A percentile compares a stretch with the other conserved stretches of the same genome.
These are phyloP conservation scores for Myrmecophaga tridactyla DNA, from an alignment of 2,113 vertebrate genomes.

Conservation along the genomic window DNA sequence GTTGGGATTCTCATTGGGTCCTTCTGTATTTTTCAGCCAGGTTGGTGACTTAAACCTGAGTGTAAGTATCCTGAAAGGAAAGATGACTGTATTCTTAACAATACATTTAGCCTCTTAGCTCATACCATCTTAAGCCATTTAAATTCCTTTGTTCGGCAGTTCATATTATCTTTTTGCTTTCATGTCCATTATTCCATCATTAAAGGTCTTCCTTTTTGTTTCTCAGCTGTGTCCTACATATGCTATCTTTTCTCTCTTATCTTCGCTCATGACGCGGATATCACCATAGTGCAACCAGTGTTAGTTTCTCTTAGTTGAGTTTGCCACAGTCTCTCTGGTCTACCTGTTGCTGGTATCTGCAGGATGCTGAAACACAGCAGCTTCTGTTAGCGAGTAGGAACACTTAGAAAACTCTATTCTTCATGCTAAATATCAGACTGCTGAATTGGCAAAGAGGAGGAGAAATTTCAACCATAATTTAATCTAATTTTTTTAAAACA, in stretches of 20 bases:
- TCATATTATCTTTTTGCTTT: constrained; percentile 29
- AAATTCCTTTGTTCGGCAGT: neutral
- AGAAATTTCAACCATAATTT: constrained; percentile 53
- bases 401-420: constrained; percentile 69
- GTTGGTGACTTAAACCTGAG: neutral
- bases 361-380: constrained; percentile 51
- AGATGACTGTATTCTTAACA: neutral
- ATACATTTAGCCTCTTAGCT: neutral
- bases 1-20: neutral
- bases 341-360: constrained; percentile 59
- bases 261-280: constrained; percentile 6
- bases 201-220: constrained; percentile 38
- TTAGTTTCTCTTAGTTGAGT: constrained; percentile 49
- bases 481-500: constrained; percentile 7
- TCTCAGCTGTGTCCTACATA: accelerated
- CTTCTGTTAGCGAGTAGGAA: constrained; percentile 71
- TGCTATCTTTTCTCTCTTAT: constrained; percentile 47
- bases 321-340: constrained; percentile 58
- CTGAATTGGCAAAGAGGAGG: constrained; percentile 52
- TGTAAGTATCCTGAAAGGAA: neutral
- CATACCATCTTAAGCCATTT: neutral
- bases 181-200: neutral
- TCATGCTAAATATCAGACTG: constrained; percentile 58
- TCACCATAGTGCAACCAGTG: neutral
- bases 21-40: neutral